phyloP scores from a whole-genome alignment of 2,888 invertebrate species.

The Pseudanteris insignis region DNA sequence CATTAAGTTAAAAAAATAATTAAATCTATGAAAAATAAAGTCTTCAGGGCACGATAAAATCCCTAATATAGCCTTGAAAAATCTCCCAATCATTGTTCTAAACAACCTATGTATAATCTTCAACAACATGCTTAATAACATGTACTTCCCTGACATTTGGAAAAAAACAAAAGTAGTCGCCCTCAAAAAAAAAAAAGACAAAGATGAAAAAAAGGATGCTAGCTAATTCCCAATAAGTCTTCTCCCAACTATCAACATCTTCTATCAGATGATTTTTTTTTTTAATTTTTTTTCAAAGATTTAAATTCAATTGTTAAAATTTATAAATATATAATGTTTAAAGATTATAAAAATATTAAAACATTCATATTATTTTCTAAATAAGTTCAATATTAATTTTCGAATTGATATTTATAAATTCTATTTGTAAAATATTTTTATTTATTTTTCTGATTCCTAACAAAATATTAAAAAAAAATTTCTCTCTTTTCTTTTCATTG shows the following conservation, averaged over 20 bases:
- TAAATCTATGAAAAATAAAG: constrained; percentile 33
- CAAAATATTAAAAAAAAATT: too few relatives aligned
- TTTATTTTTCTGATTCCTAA: too few relatives aligned
- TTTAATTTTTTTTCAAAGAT: too few relatives aligned
- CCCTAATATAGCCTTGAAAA: constrained; percentile 16
- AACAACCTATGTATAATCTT: constrained; percentile 32
- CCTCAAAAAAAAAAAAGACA: constrained; percentile 25
- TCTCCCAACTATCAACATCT: constrained; percentile 23
- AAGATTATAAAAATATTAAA: too few relatives aligned
- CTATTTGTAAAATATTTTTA: too few relatives aligned
- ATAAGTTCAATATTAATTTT: too few relatives aligned
- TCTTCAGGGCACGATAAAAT: constrained; percentile 35
- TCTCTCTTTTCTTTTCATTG: too few relatives aligned
- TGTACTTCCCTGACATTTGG: constrained; percentile 18
- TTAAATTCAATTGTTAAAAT: too few relatives aligned
- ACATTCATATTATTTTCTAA: too few relatives aligned
- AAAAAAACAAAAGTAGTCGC: constrained; percentile 30
- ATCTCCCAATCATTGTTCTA: neutral
- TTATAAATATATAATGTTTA: too few relatives aligned
- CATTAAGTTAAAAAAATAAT: constrained; percentile 4
- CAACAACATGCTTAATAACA: constrained; percentile 36
- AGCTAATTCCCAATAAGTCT: constrained; percentile 25
- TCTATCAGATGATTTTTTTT: too few relatives aligned
- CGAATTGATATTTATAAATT: too few relatives aligned
- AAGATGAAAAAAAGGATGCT: neutral